Evolutionary conservation across 30 jellyfish, hydroid and myxozoan species (phyloP).

Genomic region (Chironex yamaguchii): DNA sequence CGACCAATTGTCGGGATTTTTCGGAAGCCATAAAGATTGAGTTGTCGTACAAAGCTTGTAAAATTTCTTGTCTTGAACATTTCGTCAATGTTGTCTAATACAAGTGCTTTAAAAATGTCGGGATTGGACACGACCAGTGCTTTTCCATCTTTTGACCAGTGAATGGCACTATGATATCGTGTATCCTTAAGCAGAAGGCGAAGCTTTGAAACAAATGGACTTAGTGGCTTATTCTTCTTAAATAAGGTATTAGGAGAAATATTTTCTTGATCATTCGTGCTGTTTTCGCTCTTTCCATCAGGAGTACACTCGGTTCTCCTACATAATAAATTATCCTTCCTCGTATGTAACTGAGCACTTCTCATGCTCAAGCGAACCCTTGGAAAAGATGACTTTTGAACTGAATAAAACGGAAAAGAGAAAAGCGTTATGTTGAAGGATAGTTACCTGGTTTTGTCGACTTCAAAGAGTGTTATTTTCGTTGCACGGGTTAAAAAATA

Average conservation of each 20-base stretch:
- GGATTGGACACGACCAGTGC: conserved; percentile 87
- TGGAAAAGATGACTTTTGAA: too few species aligned
- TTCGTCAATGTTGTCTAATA: conserved; percentile 95
- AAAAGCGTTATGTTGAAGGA: too few species aligned
- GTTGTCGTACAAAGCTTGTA: conserved; percentile 96
- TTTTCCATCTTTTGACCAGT: conserved; percentile 96
- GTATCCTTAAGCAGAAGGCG: conserved; percentile 89
- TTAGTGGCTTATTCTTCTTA: conserved; percentile 87
- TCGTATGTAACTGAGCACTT: too few species aligned
- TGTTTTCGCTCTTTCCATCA: conserved; percentile 27
- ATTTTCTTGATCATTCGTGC: conserved; percentile 45
- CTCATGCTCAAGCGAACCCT: too few species aligned
- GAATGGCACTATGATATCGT: conserved; percentile 86
- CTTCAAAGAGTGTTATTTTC: too few species aligned
- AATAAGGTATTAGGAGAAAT: conserved; percentile 58
- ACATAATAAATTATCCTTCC: too few species aligned
- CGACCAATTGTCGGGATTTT: conserved; percentile 81
- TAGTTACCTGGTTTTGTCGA: too few species aligned
- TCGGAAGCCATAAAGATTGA: conserved; percentile 94
- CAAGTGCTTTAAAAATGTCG: conserved; percentile 82
- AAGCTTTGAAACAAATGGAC: conserved; percentile 95
- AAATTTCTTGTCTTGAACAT: conserved; percentile 97
- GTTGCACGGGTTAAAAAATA: too few species aligned
- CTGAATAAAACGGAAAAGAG: too few species aligned
- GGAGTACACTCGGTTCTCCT: too few species aligned